A percentile compares a stretch with the other conserved stretches of the same genome.
Evolutionary conservation across 1,140 invertebrate genomes (phyloP).

Genomic region (Hylaeus anthracinus): DNA sequence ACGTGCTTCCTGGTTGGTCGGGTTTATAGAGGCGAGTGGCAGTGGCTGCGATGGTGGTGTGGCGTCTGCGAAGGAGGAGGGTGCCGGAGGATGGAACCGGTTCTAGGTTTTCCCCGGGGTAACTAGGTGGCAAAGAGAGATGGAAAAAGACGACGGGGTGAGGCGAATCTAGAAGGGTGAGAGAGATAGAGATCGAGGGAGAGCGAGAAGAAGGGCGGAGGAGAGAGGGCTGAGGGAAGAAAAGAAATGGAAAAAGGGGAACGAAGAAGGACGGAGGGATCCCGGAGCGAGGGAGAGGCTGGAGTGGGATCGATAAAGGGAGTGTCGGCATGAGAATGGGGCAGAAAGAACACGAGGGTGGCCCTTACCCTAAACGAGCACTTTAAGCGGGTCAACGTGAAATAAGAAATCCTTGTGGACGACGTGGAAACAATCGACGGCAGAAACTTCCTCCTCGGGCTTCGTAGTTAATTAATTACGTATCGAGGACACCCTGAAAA

Average conservation of each 20-base stretch:
- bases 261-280: constrained; percentile 60
- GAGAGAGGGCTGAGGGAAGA: constrained; percentile 45
- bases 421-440: constrained; percentile 35
- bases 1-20: constrained; percentile 69
- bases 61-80: constrained; percentile 52
- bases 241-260: constrained; percentile 64
- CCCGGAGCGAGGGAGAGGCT: constrained; percentile 54
- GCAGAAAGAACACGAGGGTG: constrained; percentile 67
- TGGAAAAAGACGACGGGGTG: constrained; percentile 47
- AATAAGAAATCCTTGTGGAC: constrained; percentile 17
- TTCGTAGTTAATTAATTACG: no score
- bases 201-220: constrained; percentile 30
- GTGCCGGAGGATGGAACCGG: constrained; percentile 56
- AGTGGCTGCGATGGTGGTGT: constrained; percentile 47
- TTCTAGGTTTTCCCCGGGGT: constrained; percentile 65
- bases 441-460: background rate
- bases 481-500: no score
- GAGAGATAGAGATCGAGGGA: constrained; percentile 19
- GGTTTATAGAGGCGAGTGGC: constrained; percentile 60
- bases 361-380: constrained; percentile 68
- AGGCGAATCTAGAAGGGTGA: constrained; percentile 21
- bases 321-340: constrained; percentile 76
- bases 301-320: constrained; percentile 78
- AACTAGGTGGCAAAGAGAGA: constrained; percentile 65
- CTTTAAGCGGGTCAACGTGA: constrained; percentile 60